A percentile compares a stretch with the other conserved stretches of the same genome.
phyloP scores from a whole-genome alignment of 2,113 vertebrate genomes.

The Poeciliopsis prolifica region DNA sequence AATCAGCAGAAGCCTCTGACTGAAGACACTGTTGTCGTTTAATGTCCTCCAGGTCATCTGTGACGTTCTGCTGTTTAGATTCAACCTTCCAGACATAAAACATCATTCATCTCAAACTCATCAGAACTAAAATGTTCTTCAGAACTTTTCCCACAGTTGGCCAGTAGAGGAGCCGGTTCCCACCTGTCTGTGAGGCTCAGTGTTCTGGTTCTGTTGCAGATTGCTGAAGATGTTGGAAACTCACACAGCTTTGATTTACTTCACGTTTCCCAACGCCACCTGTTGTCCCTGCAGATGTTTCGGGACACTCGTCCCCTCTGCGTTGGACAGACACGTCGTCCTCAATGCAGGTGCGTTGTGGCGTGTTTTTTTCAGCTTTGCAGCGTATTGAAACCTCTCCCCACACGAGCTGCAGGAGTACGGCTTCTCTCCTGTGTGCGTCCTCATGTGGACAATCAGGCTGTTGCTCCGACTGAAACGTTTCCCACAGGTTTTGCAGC shows the following conservation, averaged over 20 bases:
- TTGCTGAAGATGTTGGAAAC: not conserved
- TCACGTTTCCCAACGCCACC: not conserved
- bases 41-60: no score
- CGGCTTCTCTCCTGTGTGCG: conserved; percentile 4
- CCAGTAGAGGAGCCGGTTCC: no score
- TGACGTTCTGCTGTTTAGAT: no score
- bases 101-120: no score
- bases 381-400: not conserved
- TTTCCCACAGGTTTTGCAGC: not conserved
- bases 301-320: not conserved
- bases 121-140: no score
- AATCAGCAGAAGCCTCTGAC: no score
- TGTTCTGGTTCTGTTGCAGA: no score
- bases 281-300: not conserved
- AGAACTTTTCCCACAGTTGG: no score
- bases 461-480: not conserved
- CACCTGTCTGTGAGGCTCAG: no score
- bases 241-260: not conserved
- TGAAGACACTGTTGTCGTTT: no score
- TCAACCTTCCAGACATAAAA: no score
- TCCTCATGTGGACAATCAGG: conserved; percentile 8
- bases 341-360: not conserved
- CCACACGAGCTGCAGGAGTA: conserved; percentile 8
- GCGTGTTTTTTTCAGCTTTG: conserved; percentile 1
- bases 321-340: not conserved